phyloP scores from a whole-genome alignment of 2,113 vertebrate species.

The Equus quagga region DNA sequence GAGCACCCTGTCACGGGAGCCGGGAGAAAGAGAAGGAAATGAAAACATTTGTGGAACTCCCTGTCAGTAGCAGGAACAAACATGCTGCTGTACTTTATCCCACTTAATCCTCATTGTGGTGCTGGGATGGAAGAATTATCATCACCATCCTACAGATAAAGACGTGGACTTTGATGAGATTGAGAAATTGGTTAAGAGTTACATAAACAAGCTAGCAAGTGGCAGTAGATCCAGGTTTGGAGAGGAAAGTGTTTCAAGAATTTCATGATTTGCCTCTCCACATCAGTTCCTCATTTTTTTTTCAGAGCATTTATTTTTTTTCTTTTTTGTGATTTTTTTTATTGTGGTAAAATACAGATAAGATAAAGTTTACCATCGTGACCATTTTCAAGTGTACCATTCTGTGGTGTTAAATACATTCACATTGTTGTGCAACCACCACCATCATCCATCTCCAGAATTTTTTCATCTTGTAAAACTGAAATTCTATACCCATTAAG shows the following conservation, averaged over 20 bases:
- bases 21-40: neutral
- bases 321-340: neutral
- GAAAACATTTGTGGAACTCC: too few relatives aligned
- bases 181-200: neutral
- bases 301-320: neutral
- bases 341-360: too few relatives aligned
- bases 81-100: neutral
- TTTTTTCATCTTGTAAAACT: too few relatives aligned
- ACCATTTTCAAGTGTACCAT: accelerated
- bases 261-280: neutral
- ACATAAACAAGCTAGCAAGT: neutral
- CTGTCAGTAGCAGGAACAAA: neutral
- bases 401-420: neutral
- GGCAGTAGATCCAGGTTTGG: neutral
- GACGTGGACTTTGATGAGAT: neutral
- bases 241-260: neutral
- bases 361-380: neutral
- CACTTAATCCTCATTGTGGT: neutral
- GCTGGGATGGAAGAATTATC: neutral
- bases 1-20: too few relatives aligned
- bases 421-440: accelerated
- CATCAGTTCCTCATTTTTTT: neutral
- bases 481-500: neutral
- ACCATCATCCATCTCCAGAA: accelerated
- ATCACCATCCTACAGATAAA: neutral